Percentiles rank a stretch among this genome's conserved stretches.
Conservation (phyloP, 2,113 vertebrate genomes). For the Peromyscus californicus region DNA sequence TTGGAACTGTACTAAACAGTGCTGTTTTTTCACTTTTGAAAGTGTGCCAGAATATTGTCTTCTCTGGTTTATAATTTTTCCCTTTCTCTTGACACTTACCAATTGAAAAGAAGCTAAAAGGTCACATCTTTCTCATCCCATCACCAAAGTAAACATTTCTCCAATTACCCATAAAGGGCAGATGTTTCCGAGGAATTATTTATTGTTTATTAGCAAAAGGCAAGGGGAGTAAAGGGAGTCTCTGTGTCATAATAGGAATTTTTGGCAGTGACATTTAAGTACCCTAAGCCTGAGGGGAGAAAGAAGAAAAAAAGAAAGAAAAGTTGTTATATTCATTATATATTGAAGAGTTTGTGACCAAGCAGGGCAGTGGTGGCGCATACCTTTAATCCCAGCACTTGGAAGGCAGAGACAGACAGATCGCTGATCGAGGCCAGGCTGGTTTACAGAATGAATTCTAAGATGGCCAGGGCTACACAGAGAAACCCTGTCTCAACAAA, state of each 20-base stretch:
- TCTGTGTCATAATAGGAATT: constrained; percentile 33
- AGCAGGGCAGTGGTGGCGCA: background rate
- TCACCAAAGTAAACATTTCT: constrained; percentile 75
- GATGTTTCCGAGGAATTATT: constrained; percentile 74
- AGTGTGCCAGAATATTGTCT: constrained; percentile 74
- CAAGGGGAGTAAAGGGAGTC: constrained; percentile 31
- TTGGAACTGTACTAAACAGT: constrained; percentile 52
- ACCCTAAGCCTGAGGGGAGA: background rate
- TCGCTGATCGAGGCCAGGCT: background rate
- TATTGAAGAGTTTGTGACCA: constrained; percentile 53
- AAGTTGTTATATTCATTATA: background rate
- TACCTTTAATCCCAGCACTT: background rate
- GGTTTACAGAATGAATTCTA: background rate
- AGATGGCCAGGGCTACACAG: background rate
- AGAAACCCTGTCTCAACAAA: background rate
- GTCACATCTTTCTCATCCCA: constrained; percentile 71
- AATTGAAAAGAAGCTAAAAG: constrained; percentile 78
- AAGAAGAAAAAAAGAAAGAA: background rate
- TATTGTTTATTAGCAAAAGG: constrained; percentile 75
- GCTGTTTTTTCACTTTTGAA: constrained; percentile 51
- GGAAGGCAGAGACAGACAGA: background rate
- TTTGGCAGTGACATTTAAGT: constrained; percentile 43
- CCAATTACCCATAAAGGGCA: constrained; percentile 80
- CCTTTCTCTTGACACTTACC: constrained; percentile 27
- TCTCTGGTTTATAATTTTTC: constrained; percentile 52